Evolutionary conservation across 2,113 vertebrate genomes (phyloP), one percentile per base, ranked within the genome.

Genomic region (Tragulus kanchil): DNA sequence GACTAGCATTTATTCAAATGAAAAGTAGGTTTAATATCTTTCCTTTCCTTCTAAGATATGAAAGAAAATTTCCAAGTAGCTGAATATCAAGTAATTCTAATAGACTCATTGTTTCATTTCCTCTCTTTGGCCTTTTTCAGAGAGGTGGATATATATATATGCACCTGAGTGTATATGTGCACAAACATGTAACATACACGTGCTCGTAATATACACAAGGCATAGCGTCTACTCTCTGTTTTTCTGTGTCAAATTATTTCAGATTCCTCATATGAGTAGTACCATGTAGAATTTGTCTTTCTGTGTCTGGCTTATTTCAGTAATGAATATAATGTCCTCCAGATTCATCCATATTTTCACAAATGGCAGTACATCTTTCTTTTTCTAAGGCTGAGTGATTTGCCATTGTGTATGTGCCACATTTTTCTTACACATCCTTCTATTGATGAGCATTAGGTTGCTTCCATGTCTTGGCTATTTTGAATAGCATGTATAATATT

Each of bases 11-110:
- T 94, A 12, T 28, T 65, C 13, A 73, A 65, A 61, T 15, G n/a
- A 28, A 78, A 90, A 84, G 14, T 45, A 83, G 23, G 17, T 45
- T 92, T 95, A 45, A 75, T 75, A 78, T 26, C 8, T 81, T 90
- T 77, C 6, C 36, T 71, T 95, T 90, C 15, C 17, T 92, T 85
- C 90, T 79, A 86, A 79, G 6, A 56, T 75, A 86, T 56, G 12
- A 81, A 56, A 87, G n/a, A 19, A 65, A 73, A 65, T 86, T 78
- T 83, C 54, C 88, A 61, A 78, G 45, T 3, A 86, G 25, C 21
- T 64, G 25, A 56, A 78, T 26, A 21, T 31, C 36, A 92, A 61
- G 26, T 77, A 21, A 13, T 48, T 88, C 8, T 45, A 84, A 52
- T 28, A 36, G 11, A 15, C 26, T 89, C 13, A 28, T 89, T 73